Evolutionary conservation across 2,888 invertebrate species (phyloP), one percentile per base, ranked within the genome.

Genomic region (Andrena bucephala): DNA sequence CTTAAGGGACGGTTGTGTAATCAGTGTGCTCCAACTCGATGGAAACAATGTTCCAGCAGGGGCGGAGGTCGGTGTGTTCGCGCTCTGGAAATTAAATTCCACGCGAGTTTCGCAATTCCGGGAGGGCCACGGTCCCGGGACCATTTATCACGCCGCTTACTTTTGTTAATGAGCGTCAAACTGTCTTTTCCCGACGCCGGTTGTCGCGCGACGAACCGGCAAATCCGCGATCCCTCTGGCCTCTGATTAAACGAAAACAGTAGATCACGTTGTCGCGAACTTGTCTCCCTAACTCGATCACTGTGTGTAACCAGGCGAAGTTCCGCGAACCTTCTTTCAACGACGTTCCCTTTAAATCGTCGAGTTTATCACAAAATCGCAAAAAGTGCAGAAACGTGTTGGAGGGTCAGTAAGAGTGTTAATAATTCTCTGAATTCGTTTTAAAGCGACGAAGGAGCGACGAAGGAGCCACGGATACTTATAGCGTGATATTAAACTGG

Each of bases 61-160:
- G 36, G 36, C 7, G 76, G 76, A 52, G 33, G 13, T 31, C 63
- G 57, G 48, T n/a, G 36, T 24, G 57, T 27, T 76, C 73, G 69
- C 70, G 70, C 33, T 68, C 66, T 66, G 74, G 62, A 88, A 87
- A 88, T 86, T 73, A 88, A 88, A 87, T 87, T 86, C 83, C 83
- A 48, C 69, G 57, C 62, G 84, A 81, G 76, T 87, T 84, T 81
- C 81, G 69, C 72, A 67, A 82, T 77, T 74, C 36, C 84, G 27
- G 48, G 33, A 33, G 59, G 33, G 59, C 50, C 57, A 57, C 57
- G 66, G 72, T 48, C 81, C 29, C 27, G 42, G 27, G 57, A 60
- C 65, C 74, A 78, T 84, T 83, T 80, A 83, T 84, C 89, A 81
- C 70, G 74, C 42, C 57, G 81, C 79, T 74, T 54, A 80, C 76